Conservation (phyloP, 2,888 invertebrate genomes). For the Phyllotreta striolata region DNA sequence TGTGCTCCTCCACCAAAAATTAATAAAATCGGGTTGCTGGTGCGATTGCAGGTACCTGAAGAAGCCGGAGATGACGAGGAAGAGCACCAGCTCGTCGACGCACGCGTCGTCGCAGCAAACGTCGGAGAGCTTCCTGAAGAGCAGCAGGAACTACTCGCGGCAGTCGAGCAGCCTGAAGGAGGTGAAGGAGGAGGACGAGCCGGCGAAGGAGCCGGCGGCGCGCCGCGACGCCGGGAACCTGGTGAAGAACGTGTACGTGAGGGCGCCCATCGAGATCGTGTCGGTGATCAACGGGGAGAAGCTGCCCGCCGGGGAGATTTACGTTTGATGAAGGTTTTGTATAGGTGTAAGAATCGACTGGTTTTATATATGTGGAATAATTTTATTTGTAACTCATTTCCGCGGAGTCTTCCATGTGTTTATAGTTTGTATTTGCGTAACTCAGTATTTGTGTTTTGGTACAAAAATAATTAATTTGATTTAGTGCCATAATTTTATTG, state of each 20-base stretch:
- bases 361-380: neutral
- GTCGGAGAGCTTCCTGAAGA: slow-evolving; percentile 71
- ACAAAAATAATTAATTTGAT: no score
- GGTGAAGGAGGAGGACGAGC: slow-evolving; percentile 42
- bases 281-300: slow-evolving; percentile 50
- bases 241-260: slow-evolving; percentile 53
- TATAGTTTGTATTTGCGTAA: no score
- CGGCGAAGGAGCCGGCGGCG: slow-evolving; percentile 21
- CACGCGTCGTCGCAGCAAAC: slow-evolving; percentile 70
- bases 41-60: slow-evolving; percentile 49
- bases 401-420: no score
- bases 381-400: no score
- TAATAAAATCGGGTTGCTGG: neutral
- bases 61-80: slow-evolving; percentile 66
- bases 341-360: slow-evolving; percentile 13
- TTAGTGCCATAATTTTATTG: no score
- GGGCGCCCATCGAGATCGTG: slow-evolving; percentile 51
- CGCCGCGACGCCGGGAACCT: slow-evolving; percentile 36
- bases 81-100: slow-evolving; percentile 69
- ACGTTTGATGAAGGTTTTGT: slow-evolving; percentile 50
- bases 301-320: slow-evolving; percentile 54
- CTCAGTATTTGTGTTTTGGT: no score
- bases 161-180: slow-evolving; percentile 54
- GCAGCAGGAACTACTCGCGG: slow-evolving; percentile 60
- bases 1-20: no score